Evolutionary conservation across 2,888 invertebrate species (phyloP).

Genomic region (Yponomeuta sedellus): DNA sequence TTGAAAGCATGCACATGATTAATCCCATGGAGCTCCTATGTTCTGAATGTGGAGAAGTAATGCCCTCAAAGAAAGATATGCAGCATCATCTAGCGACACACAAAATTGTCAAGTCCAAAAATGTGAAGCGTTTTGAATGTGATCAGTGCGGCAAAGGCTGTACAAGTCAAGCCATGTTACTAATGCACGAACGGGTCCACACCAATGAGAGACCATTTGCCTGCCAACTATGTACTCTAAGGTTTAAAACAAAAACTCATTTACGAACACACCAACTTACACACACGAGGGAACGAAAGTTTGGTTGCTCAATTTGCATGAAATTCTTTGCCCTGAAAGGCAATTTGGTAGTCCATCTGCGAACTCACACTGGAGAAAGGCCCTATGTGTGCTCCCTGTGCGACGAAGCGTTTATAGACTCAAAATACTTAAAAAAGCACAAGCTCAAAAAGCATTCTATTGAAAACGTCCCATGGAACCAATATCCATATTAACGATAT

Average conservation of each 20-base stretch:
- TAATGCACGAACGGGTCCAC: constrained; percentile 71
- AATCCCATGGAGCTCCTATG: constrained; percentile 50
- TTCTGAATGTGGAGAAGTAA: constrained; percentile 58
- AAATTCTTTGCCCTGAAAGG: constrained; percentile 72
- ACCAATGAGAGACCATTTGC: constrained; percentile 68
- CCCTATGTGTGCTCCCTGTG: constrained; percentile 67
- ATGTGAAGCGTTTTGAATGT: constrained; percentile 53
- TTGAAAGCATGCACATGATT: constrained; percentile 55
- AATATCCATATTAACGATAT: constrained; percentile 38
- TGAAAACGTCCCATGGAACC: constrained; percentile 62
- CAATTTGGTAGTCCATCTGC: constrained; percentile 65
- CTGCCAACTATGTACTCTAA: constrained; percentile 59
- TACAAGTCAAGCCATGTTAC: constrained; percentile 66
- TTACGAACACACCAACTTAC: constrained; percentile 68
- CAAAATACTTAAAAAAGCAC: constrained; percentile 71
- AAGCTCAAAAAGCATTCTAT: constrained; percentile 65
- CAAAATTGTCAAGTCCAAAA: constrained; percentile 35
- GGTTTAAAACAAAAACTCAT: constrained; percentile 71
- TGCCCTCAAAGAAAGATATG: constrained; percentile 52
- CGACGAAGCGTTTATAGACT: constrained; percentile 69
- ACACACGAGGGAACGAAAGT: constrained; percentile 69
- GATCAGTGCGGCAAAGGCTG: constrained; percentile 61
- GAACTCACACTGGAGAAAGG: constrained; percentile 71
- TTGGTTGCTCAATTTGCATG: constrained; percentile 72
- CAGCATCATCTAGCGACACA: constrained; percentile 46